Evolutionary conservation across 2,797 vertebrate species (phyloP).

Genomic region (Ispidina lecontei): DNA sequence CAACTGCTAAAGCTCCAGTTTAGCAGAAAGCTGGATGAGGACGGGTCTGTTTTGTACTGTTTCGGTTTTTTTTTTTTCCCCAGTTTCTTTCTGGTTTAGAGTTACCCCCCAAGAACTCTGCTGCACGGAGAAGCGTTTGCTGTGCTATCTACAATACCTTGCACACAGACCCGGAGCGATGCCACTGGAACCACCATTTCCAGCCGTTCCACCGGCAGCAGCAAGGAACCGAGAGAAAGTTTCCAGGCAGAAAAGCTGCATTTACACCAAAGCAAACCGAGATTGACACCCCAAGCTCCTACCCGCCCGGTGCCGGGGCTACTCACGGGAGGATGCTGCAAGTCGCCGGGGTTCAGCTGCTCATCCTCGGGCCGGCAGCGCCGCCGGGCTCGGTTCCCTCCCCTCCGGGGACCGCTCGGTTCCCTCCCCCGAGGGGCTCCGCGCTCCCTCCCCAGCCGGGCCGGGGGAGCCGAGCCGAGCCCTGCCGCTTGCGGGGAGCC

Average conservation of each 20-base stretch:
- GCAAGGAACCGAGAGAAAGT: accelerated
- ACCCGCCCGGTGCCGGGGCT: background rate
- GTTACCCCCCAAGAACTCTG: accelerated
- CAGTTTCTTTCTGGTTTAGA: background rate
- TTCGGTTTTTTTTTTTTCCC: no score
- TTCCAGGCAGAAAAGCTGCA: background rate
- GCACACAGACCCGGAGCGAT: background rate
- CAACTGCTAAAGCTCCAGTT: background rate
- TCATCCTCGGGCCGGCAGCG: background rate
- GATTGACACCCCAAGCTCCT: background rate
- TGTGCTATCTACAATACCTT: accelerated
- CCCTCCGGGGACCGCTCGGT: background rate
- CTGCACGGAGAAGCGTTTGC: background rate
- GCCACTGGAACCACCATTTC: accelerated
- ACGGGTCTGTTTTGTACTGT: no score
- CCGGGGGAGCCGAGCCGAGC: background rate
- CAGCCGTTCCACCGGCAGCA: accelerated
- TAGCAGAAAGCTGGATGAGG: background rate
- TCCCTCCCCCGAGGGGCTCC: background rate
- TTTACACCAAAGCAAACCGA: no score
- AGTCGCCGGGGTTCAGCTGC: background rate
- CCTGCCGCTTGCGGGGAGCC: background rate
- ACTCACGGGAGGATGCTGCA: background rate
- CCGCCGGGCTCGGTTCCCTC: background rate
- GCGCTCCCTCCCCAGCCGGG: background rate